Evolutionary conservation across 2,797 vertebrate genomes (phyloP), one percentile per base, ranked within the genome.

Genomic region (Lutjanus argentimaculatus): DNA sequence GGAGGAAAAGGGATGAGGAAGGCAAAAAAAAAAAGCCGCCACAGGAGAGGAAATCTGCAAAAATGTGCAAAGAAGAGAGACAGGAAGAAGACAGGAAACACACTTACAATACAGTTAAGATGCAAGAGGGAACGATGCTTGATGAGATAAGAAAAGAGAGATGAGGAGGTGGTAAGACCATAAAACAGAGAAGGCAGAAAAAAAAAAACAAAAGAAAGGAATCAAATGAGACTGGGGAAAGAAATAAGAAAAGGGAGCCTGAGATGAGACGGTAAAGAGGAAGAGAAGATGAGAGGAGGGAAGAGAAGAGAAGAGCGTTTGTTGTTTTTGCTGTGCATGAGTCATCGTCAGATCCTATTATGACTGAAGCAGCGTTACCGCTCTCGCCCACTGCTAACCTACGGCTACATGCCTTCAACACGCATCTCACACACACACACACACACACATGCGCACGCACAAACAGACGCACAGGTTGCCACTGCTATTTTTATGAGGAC

Each of bases 311-410:
- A 55, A 43, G 72, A 90, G 88, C n/a, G 70, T 78, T 90, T 85
- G 88, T 89, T 91, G 79, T 91, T 89, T 85, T 75, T 52, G 70
- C 85, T 84, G 72, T 81, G 90, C 77, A 84, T 94, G 92, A 94
- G 85, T 93, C 92, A 91, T 89, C 85, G 84, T 92, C 89, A 91
- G 88, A 93, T 94, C 92, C 90, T 85, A 89, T 94, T 93, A 93
- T 87, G 92, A 88, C 86, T 90, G 85, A 94, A 88, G 85, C 83
- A 87, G 90, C 85, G 83, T 91, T 90, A 85, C 89, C 40, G 83
- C 84, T 84, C 77, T 88, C 87, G 82, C 90, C 91, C 90, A 91
- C 92, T 89, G 86, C 89, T 93, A 92, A 91, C 90, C 92, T 85
- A 84, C 87, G 81, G 93, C 91, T 88, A 90, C 86, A 81, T 86